Evolutionary conservation across 2,888 invertebrate genomes (phyloP).

Genomic region (Macaria notata): DNA sequence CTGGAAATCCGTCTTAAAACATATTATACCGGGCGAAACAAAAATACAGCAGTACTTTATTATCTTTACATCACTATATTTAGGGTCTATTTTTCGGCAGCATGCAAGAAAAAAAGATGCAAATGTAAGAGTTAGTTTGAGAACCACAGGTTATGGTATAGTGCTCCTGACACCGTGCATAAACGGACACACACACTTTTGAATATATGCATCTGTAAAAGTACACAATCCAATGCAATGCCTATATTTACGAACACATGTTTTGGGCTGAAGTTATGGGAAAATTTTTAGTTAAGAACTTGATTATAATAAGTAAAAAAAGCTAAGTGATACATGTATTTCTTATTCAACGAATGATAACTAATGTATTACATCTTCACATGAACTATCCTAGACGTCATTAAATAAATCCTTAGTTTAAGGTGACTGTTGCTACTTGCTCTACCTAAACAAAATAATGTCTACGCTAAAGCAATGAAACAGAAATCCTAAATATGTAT

Average conservation of each 20-base stretch:
- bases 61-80: constrained; percentile 14
- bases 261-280: background rate
- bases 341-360: no score
- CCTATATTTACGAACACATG: constrained; percentile 24
- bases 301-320: no score
- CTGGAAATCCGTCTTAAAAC: constrained; percentile 53
- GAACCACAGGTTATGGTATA: constrained; percentile 38
- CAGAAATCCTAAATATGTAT: no score
- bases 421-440: no score
- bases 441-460: no score
- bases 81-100: constrained; percentile 32
- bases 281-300: no score
- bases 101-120: constrained; percentile 12
- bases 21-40: background rate
- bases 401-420: no score
- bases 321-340: no score
- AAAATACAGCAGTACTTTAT: constrained; percentile 15
- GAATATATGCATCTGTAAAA: constrained; percentile 62
- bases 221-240: constrained; percentile 49
- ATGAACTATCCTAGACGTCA: no score
- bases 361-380: no score
- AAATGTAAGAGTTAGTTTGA: constrained; percentile 37
- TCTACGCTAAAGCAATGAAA: no score
- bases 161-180: constrained; percentile 68
- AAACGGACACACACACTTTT: constrained; percentile 64